phyloP scores from a whole-genome alignment of 2,113 vertebrate species.

The Rutilus rutilus region DNA sequence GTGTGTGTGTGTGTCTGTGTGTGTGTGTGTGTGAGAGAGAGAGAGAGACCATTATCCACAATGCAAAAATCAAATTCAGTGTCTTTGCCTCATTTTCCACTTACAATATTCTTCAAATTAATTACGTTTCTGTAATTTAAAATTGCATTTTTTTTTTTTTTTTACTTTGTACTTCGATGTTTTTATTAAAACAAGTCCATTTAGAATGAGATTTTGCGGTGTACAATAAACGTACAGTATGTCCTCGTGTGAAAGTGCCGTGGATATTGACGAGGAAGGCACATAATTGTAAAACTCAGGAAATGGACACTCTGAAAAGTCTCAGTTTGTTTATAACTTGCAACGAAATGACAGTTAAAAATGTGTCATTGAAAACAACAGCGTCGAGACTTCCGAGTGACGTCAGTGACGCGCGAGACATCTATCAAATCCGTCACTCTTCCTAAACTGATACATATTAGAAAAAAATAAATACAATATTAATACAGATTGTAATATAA shows the following conservation, averaged over 20 bases:
- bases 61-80: not conserved
- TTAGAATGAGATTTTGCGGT: no score
- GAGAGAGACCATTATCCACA: not conserved
- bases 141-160: no score
- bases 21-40: no score
- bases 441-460: not conserved
- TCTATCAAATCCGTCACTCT: not conserved
- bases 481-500: not conserved
- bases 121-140: not conserved
- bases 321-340: conserved; percentile 65
- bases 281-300: conserved; percentile 59
- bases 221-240: not conserved
- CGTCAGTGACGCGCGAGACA: conserved; percentile 33
- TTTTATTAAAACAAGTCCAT: not conserved
- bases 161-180: not conserved
- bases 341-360: conserved; percentile 69
- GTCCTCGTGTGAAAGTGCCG: not conserved
- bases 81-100: not conserved
- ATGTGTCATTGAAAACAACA: conserved; percentile 67
- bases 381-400: conserved; percentile 51
- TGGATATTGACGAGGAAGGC: not conserved
- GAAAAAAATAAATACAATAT: not conserved
- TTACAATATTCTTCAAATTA: not conserved
- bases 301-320: conserved; percentile 68
- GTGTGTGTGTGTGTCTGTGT: not conserved